Conservation (phyloP, 2,113 vertebrate genomes). For the Stictonetta naevosa region DNA sequence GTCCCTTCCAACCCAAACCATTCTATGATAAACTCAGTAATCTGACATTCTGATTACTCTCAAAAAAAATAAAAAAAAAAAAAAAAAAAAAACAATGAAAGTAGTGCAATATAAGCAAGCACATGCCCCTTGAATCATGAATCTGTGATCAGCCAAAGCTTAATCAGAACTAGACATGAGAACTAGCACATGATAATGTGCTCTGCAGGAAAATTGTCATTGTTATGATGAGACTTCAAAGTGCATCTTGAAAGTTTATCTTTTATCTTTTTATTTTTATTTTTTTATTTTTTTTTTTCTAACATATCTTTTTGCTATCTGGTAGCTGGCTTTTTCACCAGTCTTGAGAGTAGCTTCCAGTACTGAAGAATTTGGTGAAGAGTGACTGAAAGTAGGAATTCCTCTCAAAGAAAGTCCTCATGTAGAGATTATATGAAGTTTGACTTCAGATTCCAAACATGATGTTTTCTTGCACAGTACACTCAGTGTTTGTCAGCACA, state of each 20-base stretch:
- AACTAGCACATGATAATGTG: background rate
- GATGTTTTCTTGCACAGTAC: background rate
- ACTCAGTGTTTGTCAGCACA: background rate
- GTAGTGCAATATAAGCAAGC: background rate
- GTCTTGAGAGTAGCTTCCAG: background rate
- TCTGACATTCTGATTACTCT: too few species aligned
- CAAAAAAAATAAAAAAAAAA: too few species aligned
- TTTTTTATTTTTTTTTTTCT: rapidly evolving
- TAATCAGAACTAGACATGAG: background rate
- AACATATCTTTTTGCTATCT: background rate
- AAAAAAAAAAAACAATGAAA: too few species aligned
- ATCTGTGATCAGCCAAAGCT: background rate
- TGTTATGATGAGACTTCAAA: background rate
- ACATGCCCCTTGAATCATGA: rapidly evolving
- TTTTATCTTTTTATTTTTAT: too few species aligned
- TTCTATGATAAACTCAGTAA: too few species aligned
- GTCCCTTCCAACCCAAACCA: too few species aligned
- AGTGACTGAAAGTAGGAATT: background rate
- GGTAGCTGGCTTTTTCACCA: background rate
- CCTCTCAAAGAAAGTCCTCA: background rate
- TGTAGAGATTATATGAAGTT: background rate
- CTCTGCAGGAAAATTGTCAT: background rate
- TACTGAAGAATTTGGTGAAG: background rate
- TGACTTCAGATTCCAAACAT: background rate
- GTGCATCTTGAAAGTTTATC: background rate